Evolutionary conservation across 2,888 invertebrate genomes (phyloP), one percentile per base, ranked within the genome.

Genomic region (Eudasyphora cyanicolor): DNA sequence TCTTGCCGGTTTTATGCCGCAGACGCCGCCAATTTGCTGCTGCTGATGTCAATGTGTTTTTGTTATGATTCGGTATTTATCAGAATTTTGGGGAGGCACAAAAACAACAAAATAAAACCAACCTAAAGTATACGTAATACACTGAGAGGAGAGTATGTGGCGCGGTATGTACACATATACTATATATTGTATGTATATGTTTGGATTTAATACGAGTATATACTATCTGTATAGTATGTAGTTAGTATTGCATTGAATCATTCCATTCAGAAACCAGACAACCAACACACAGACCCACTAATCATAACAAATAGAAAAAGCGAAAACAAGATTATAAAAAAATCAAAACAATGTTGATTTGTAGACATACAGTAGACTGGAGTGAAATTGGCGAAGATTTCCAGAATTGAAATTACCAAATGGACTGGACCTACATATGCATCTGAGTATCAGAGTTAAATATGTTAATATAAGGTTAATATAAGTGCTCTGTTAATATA

Each of bases 241-340:
- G 12, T 5, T 57, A 57, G 60, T 57, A 14, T 60, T 24, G 57
- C 6, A 17, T 38, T 10, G 35, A 35, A 38, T 64, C 19, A 32
- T 62, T 62, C 62, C 32, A 57, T 57, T 57, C 27, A 57, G n/a
- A 32, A 64, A 62, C 32, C 17, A 64, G 35, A 64, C 51, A 64
- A 12, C 54, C 3, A 19, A 62, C 64, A 64, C 64, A 64, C 57
- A 60, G 57, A 35, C 64, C 17, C 10, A 60, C 64, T 17, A 64
- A 64, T 19, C 38, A 19, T 5, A 51, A n/a, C 62, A 62, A 32
- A 32, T 10, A 14, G 29, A 60, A 49, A 51, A 51, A 21, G 21
- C 51, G 21, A 51, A 51, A 51, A 21, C 51, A 21, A 51, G 21
- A 51, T 4, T 10, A 51, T 21, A 51, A 51, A 19, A 51, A 21